Percentiles rank a stretch among this genome's conserved stretches.
These are phyloP conservation scores for Eupsittula cactorum DNA, from an alignment of 2,113 vertebrate genomes.

Conservation along the genomic window DNA sequence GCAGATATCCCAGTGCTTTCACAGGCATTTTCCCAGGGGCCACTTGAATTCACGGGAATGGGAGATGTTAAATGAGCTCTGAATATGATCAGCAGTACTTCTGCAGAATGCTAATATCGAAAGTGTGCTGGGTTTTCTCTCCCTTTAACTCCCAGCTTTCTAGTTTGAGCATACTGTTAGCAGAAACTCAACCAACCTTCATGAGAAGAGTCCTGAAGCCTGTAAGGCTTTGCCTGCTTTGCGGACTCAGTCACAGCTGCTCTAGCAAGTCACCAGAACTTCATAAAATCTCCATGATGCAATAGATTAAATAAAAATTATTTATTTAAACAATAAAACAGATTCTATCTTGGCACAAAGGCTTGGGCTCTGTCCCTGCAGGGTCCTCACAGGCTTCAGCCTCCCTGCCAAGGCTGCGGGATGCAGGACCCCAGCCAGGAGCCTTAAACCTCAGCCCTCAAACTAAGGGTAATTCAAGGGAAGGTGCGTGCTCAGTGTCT, in stretches of 20 bases:
- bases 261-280: background rate
- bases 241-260: background rate
- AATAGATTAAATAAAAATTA: background rate
- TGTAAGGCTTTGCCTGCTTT: background rate
- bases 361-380: background rate
- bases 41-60: background rate
- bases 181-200: background rate
- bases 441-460: background rate
- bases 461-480: background rate
- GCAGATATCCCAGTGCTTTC: background rate
- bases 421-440: rapidly evolving
- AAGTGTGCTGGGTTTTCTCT: background rate
- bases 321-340: background rate
- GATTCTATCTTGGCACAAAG: background rate
- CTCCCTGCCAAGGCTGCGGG: background rate
- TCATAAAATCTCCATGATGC: background rate
- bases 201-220: background rate
- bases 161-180: background rate
- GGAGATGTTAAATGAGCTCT: background rate
- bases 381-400: rapidly evolving
- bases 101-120: background rate
- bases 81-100: background rate
- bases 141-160: background rate
- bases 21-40: background rate
- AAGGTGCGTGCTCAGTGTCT: background rate